Evolutionary conservation across 2,797 vertebrate genomes (phyloP).

Genomic region (Sylvilagus floridanus): DNA sequence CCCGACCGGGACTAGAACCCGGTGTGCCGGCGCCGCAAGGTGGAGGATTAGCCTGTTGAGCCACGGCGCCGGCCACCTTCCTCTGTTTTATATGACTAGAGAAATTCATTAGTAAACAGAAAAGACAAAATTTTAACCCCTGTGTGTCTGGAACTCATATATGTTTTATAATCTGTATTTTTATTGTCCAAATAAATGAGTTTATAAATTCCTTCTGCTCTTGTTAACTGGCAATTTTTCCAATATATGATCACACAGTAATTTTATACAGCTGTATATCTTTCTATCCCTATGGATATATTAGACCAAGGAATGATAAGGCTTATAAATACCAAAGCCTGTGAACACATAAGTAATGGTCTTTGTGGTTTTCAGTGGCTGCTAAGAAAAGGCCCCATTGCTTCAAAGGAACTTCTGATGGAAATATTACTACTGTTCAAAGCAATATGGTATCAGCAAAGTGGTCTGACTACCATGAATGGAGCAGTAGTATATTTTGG

Average conservation of each 20-base stretch:
- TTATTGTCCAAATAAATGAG: constrained; percentile 21
- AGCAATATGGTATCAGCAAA: not conserved
- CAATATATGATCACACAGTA: not conserved
- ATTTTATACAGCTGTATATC: not conserved
- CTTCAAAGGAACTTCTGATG: not conserved
- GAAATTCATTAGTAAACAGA: not conserved
- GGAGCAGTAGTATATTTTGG: not conserved
- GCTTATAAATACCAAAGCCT: not conserved
- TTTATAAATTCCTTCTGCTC: not conserved
- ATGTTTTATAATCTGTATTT: not conserved
- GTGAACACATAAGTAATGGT: constrained; percentile 6
- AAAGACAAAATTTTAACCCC: constrained; percentile 18
- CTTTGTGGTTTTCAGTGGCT: not conserved
- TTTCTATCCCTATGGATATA: not conserved
- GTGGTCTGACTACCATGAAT: not conserved
- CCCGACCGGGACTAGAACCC: too few species aligned
- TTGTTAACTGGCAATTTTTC: not conserved
- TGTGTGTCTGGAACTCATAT: not conserved
- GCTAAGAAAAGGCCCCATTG: not conserved
- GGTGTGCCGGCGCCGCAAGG: too few species aligned
- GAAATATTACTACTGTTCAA: not conserved
- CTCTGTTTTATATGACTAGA: not conserved
- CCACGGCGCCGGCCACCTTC: too few species aligned
- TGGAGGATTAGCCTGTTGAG: too few species aligned
- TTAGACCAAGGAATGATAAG: constrained; percentile 1